Evolutionary conservation across 2,113 vertebrate genomes (phyloP).

Genomic region (Tragelaphus buxtoni): DNA sequence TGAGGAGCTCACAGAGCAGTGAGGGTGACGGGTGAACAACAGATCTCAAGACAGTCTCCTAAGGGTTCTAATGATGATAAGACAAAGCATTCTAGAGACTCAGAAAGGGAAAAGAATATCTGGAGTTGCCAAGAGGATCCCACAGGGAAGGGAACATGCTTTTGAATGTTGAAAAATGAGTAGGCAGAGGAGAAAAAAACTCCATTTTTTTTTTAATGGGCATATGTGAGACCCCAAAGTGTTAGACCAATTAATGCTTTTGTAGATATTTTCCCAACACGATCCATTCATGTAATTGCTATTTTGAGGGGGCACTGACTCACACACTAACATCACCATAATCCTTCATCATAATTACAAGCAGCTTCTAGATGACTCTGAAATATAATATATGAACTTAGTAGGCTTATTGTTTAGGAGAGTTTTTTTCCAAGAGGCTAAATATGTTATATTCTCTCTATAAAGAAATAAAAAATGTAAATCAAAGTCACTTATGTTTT

Average conservation of each 20-base stretch:
- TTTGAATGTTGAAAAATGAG: neutral
- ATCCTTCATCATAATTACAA: constrained; percentile 14
- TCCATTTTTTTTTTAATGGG: neutral
- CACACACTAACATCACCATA: constrained; percentile 16
- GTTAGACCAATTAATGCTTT: neutral
- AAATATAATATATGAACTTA: neutral
- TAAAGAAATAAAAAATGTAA: constrained; percentile 48
- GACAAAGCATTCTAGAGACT: neutral
- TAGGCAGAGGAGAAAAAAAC: neutral
- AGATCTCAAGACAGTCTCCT: neutral
- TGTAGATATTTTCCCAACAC: constrained; percentile 2
- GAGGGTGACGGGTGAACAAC: neutral
- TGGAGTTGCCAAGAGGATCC: neutral
- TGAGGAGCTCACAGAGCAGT: neutral
- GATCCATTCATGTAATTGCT: neutral
- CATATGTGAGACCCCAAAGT: neutral
- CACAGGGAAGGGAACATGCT: neutral
- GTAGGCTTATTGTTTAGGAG: neutral
- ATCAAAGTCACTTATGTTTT: constrained; percentile 39
- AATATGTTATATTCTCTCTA: constrained; percentile 7
- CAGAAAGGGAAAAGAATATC: neutral
- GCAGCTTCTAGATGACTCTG: neutral
- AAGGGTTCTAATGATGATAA: neutral
- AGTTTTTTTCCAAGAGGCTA: neutral
- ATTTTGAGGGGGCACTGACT: constrained; percentile 5